phyloP scores from a whole-genome alignment of 2,888 invertebrate genomes.

The Tethea ocularis region DNA sequence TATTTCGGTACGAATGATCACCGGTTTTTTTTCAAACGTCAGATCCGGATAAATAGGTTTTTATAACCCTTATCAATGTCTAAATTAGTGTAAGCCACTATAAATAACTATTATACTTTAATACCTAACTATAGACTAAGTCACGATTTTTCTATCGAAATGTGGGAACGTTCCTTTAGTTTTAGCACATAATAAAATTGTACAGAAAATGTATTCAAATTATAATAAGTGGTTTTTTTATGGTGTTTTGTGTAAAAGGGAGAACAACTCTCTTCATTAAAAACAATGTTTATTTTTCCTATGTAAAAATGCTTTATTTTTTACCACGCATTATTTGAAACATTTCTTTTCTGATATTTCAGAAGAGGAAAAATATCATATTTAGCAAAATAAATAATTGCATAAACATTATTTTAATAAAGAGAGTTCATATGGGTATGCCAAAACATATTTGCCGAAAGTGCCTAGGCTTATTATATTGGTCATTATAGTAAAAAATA shows the following conservation, averaged over 20 bases:
- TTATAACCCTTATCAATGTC: conserved; percentile 43
- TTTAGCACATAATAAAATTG: conserved; percentile 13
- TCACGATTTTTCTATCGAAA: conserved; percentile 31
- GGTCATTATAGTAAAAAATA: conserved; percentile 28
- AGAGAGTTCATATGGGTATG: conserved; percentile 32
- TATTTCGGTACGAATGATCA: background rate
- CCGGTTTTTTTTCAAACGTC: conserved; percentile 16
- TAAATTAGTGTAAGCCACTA: conserved; percentile 48
- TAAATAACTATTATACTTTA: conserved; percentile 22
- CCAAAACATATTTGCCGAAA: conserved; percentile 71
- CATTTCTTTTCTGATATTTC: no score
- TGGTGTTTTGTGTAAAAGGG: background rate
- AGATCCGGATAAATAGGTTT: conserved; percentile 20
- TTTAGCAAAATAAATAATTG: background rate
- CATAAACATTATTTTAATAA: conserved; percentile 1
- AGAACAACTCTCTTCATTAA: background rate
- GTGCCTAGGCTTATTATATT: conserved; percentile 70
- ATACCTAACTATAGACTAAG: conserved; percentile 29
- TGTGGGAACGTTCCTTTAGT: conserved; percentile 37
- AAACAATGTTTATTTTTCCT: conserved; percentile 6
- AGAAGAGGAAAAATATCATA: no score
- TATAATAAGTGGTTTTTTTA: background rate
- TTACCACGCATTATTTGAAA: background rate
- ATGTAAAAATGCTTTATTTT: background rate
- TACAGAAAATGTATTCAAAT: background rate